Base-by-base conservation (phyloP, 2,888 invertebrate genomes). In the Rotaria magnacalcarata region DNA sequence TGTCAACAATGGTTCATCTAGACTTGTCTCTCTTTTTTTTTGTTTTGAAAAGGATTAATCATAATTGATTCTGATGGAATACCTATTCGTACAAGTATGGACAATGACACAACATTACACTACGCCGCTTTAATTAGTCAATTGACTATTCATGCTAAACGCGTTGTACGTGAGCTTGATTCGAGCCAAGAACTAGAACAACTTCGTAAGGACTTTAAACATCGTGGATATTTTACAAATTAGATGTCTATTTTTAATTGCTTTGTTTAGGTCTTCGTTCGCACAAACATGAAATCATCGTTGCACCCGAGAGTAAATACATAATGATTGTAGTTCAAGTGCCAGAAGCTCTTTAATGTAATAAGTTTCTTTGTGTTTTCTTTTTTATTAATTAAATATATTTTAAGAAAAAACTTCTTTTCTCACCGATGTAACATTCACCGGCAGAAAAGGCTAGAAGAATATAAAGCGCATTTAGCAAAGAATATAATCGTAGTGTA, bases 71-170 rank as follows among this genome's bases (percentile, higher is more conserved):
- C 74, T 0, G 74, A 74, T 8, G 74, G 74, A 4, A 74, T 74
- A 21, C 74, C 74, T 19, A 74, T 74, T 74, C 74, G 74, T 21
- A 74, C 74, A 74, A 74, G 74, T 41, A 34, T 74, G 74, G 74
- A 74, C 21, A 41, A 41, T 41, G 74, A 74, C 5, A 41, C 41
- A 41, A 74, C 74, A 10, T 43, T 74, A 24, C 74, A 74, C 41
- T 74, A 74, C 41, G 74, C 74, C 0, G 34, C 74, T 34, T 43
- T 74, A 41, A 41, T 74, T 21, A 74, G 74, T 74, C 74, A 74
- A 74, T 74, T 74, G 10, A 74, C n/a, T 21, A 24, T 74, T 19
- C 74, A 74, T 41, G 74, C 74, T 41, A 74, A 74, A 74, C 74
- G 74, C 41, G 34, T 74, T 19, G 74, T 74, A 0, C 16, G 74